Conservation (phyloP, 1,140 invertebrate genomes). For the Neodiprion fabricii region DNA sequence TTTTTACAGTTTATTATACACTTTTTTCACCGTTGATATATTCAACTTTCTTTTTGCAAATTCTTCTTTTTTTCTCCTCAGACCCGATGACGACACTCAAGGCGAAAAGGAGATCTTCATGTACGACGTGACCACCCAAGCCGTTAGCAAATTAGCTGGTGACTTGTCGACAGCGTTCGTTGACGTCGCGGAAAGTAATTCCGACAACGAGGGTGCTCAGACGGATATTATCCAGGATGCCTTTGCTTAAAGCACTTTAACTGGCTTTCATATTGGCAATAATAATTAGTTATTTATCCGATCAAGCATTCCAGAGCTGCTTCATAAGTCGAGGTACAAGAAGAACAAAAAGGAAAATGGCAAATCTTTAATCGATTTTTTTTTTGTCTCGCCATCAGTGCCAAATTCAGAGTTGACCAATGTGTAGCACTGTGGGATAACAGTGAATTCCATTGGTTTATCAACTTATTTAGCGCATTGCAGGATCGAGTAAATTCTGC, state of each 20-base stretch:
- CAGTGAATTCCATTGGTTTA: too few relatives aligned
- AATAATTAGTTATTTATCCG: too few relatives aligned
- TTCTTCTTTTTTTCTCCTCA: constrained; percentile 37
- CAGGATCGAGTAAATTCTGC: neutral
- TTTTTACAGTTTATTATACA: constrained; percentile 19
- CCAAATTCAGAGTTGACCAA: neutral
- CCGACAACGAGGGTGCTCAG: constrained; percentile 66
- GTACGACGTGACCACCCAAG: constrained; percentile 76
- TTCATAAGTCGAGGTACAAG: too few relatives aligned
- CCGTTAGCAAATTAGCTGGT: constrained; percentile 72
- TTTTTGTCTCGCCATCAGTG: neutral
- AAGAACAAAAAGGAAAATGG: too few relatives aligned
- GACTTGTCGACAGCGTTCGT: constrained; percentile 82
- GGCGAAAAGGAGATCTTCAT: constrained; percentile 82
- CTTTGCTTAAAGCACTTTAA: too few relatives aligned
- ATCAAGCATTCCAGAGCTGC: too few relatives aligned
- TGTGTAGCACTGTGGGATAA: too few relatives aligned
- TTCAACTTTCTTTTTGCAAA: constrained; percentile 13
- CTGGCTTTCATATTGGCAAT: too few relatives aligned
- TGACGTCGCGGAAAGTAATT: constrained; percentile 82
- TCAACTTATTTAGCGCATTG: neutral
- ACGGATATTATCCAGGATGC: neutral
- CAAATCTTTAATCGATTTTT: too few relatives aligned
- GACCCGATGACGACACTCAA: constrained; percentile 57
- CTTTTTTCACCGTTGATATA: constrained; percentile 3